Percentiles rank a stretch among this genome's conserved stretches.
phyloP scores from a whole-genome alignment of 2,888 invertebrate genomes.

The Plusia festucae region DNA sequence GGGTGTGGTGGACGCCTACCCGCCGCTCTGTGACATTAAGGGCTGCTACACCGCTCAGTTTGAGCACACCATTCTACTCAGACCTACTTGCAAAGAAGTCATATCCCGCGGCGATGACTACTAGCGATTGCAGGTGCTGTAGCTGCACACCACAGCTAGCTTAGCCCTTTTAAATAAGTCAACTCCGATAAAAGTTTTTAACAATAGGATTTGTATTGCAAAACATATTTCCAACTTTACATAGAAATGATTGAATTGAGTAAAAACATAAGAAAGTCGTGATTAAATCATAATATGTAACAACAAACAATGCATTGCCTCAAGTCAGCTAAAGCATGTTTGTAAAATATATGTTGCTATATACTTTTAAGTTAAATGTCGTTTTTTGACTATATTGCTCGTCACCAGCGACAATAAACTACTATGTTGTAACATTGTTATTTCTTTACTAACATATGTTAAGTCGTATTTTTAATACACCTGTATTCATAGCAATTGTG shows the following conservation, averaged over 20 bases:
- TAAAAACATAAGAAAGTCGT: constrained; percentile 27
- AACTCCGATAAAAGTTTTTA: constrained; percentile 31
- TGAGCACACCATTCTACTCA: constrained; percentile 98
- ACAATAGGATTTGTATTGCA: constrained; percentile 20
- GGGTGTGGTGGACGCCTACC: constrained; percentile 99
- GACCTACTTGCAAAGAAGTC: constrained; percentile 99
- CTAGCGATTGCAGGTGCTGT: constrained; percentile 78
- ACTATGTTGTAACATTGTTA: constrained; percentile 54
- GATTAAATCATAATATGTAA: constrained; percentile 41
- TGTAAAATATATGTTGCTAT: constrained; percentile 36
- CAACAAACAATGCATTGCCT: constrained; percentile 16
- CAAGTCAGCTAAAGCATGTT: constrained; percentile 30
- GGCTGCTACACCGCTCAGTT: constrained; percentile 99
- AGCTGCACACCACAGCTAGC: constrained; percentile 24
- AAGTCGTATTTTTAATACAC: constrained; percentile 57
- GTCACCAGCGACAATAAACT: constrained; percentile 37
- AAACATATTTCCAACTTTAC: constrained; percentile 27
- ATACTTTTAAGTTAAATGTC: constrained; percentile 33
- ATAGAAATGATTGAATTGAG: constrained; percentile 26
- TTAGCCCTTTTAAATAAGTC: constrained; percentile 35
- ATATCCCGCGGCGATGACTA: constrained; percentile 99
- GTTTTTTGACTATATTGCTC: constrained; percentile 29
- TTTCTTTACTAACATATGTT: constrained; percentile 57
- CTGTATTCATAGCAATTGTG: constrained; percentile 60
- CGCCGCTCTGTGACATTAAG: constrained; percentile 98